These are phyloP conservation scores for Lepidocyrtinus sp. DNA, from an alignment of 2,888 invertebrate genomes.

Conservation along the genomic window DNA sequence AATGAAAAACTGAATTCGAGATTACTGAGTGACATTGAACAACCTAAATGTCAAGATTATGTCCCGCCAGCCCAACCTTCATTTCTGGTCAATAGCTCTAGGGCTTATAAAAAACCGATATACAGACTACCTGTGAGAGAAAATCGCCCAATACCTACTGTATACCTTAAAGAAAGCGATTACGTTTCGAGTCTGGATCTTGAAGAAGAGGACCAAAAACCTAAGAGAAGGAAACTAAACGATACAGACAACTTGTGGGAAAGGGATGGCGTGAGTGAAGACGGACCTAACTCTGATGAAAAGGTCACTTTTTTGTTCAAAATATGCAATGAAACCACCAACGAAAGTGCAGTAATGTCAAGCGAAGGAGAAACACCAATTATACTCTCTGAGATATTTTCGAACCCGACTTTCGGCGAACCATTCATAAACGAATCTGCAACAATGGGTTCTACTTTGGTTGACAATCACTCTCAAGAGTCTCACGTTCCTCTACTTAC, in stretches of 20 bases:
- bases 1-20: too few species aligned
- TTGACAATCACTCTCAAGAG: too few species aligned
- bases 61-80: neutral
- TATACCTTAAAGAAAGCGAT: slow-evolving; percentile 23
- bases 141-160: neutral
- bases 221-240: neutral
- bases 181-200: neutral
- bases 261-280: neutral
- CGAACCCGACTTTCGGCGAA: too few species aligned
- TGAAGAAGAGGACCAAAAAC: neutral
- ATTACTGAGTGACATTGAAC: neutral
- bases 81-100: neutral
- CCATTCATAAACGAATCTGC: too few species aligned
- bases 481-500: too few species aligned
- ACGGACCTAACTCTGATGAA: neutral
- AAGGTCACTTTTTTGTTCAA: neutral
- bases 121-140: neutral
- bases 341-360: slow-evolving; percentile 16
- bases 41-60: neutral
- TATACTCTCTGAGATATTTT: too few species aligned
- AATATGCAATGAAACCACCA: slow-evolving; percentile 16
- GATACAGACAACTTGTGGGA: neutral
- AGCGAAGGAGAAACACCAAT: neutral
- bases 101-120: neutral
- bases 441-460: too few species aligned